These are phyloP conservation scores for Micrasema longulum DNA, from an alignment of 1,140 invertebrate species.

Conservation along the genomic window DNA sequence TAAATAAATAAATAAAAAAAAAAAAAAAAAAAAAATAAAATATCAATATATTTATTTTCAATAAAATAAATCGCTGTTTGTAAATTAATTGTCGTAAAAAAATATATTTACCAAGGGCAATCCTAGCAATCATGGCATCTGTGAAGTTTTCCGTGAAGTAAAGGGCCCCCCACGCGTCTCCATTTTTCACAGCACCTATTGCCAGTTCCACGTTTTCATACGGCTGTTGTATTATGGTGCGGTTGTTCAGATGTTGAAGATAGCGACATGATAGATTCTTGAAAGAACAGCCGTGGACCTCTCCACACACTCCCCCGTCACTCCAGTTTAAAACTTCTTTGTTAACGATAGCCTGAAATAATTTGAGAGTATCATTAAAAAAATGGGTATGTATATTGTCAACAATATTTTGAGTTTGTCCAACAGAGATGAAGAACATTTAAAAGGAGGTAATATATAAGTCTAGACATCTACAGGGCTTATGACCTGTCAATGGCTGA, in stretches of 20 bases:
- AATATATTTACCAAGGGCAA: conserved; percentile 74
- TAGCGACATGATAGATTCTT: conserved; percentile 81
- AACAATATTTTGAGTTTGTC: no score
- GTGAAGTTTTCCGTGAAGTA: conserved; percentile 91
- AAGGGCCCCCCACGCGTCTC: conserved; percentile 87
- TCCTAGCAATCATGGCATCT: conserved; percentile 78
- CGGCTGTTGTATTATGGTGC: conserved; percentile 77
- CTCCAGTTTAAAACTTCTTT: conserved; percentile 77
- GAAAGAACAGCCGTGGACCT: conserved; percentile 72
- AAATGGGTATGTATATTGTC: neutral
- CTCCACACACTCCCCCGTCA: conserved; percentile 64
- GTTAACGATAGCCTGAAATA: conserved; percentile 83
- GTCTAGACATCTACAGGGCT: no score
- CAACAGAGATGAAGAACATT: no score
- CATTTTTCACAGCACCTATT: conserved; percentile 76
- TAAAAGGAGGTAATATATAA: no score
- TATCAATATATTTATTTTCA: no score
- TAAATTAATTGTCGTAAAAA: no score
- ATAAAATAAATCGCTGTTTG: no score
- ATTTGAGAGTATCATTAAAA: no score
- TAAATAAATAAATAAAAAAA: no score
- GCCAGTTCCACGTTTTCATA: conserved; percentile 77
- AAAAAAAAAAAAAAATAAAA: no score
- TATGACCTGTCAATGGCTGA: no score
- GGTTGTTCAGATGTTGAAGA: conserved; percentile 74